Evolutionary conservation across 2,113 vertebrate species (phyloP), one percentile per base, ranked within the genome.

Genomic region (Halichoerus grypus): DNA sequence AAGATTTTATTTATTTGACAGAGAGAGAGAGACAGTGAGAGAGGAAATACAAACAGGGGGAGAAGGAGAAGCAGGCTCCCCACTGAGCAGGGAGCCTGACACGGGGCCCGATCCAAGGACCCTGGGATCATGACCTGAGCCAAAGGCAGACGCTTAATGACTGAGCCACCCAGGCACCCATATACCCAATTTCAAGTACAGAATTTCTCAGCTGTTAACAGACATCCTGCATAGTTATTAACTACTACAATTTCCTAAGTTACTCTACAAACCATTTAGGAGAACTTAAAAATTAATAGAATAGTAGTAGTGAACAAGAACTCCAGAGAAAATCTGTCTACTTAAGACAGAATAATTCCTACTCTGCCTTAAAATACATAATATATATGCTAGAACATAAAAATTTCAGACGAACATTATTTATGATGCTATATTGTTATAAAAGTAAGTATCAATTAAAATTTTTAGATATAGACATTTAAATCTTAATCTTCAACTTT

Each of bases 131-230:
- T 46, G 46, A 46, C 46, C 46, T 46, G 46, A 46, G 46, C 46
- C 46, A 46, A 46, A 46, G 7, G 46, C 46, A 46, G 46, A 9
- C 46, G 46, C 46, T 46, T 46, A 46, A 46, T 46, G 46, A 46
- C 46, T 46, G 46, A 46, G 46, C 46, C 46, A 46, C 46, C 46
- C 46, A 46, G 46, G 7, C 46, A 46, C 46, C 46, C 46, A 46
- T 46, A 46, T 46, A 46, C 7, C 55, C 80, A 91, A 59, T 79
- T 95, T 92, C 67, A 96, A 88, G 31, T 5, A 92, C 61, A 92
- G 24, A 87, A 94, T 61, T 72, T 93, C 46, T 95, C 61, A 94
- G 36, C 42, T 96, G 74, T 63, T 96, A 95, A 74, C 26, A 97
- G 46, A 96, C 0, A 96, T 57, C 13, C 11, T 93, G 7, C 12